Evolutionary conservation across 2,888 invertebrate species (phyloP).

Genomic region (Muschampia staudingeri): DNA sequence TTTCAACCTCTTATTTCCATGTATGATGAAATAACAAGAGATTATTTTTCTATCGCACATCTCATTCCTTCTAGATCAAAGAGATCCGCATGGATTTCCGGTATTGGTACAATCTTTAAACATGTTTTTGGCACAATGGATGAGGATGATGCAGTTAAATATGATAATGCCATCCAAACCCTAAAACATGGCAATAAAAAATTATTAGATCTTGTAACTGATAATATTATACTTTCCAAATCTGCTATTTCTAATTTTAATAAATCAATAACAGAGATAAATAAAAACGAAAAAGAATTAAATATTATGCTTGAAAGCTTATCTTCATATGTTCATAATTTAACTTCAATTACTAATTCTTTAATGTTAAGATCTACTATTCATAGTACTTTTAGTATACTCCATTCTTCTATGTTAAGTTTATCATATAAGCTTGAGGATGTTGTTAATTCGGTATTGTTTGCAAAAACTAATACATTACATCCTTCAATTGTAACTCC

Average conservation of each 20-base stretch:
- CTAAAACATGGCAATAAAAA: neutral
- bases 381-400: constrained; percentile 17
- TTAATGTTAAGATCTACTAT: constrained; percentile 10
- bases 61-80: constrained; percentile 26
- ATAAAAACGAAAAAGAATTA: constrained; percentile 22
- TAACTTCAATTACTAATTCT: constrained; percentile 22
- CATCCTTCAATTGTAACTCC: constrained; percentile 28
- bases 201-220: constrained; percentile 9
- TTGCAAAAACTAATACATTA: constrained; percentile 33
- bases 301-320: constrained; percentile 11
- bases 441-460: constrained; percentile 32
- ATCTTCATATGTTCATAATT: neutral
- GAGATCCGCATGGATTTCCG: constrained; percentile 62
- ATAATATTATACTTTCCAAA: constrained; percentile 23
- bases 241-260: constrained; percentile 28
- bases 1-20: constrained; percentile 28
- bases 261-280: neutral
- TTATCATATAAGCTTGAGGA: constrained; percentile 36
- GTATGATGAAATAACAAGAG: constrained; percentile 22
- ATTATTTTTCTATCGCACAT: constrained; percentile 26
- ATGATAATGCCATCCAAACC: constrained; percentile 52
- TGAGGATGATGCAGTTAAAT: constrained; percentile 62
- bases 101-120: constrained; percentile 61
- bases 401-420: constrained; percentile 21
- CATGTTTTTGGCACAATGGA: constrained; percentile 64